Evolutionary conservation across 2,888 invertebrate species (phyloP), one percentile per base, ranked within the genome.

Genomic region (Chromoteleia sp.): DNA sequence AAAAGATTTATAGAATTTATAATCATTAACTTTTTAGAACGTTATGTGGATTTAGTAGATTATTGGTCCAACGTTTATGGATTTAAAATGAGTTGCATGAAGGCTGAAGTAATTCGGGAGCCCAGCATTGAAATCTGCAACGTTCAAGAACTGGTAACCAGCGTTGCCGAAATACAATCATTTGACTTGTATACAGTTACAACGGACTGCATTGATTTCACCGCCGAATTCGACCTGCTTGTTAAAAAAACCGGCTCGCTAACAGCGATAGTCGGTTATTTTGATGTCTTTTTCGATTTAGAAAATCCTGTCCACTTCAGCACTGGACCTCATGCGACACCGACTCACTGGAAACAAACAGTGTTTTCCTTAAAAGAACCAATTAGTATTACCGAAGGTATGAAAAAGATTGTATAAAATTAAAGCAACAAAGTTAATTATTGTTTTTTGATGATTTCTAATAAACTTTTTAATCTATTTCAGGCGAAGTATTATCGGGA

Each of bases 301-400:
- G 94, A 94, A 0, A 93, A 94, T 84, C 92, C 93, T 10, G 93
- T 97, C 4, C 92, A 93, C 2, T 95, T 98, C 86, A 95, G 96
- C 59, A 98, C 98, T 0, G 95, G 96, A 0, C 98, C 98, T 1
- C 92, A 93, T 39, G 92, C 93, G 0, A 93, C 94, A 0, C 93
- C 94, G 17, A 98, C 98, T 0, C 98, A 98, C 93, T 98, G 98
- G 98, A 97, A 98, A 89, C 98, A 98, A 91, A 98, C 98, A 0
- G 94, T 98, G 0, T 97, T 98, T 91, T 96, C 96, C 88, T 93
- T 98, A 10, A 95, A 94, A 81, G 94, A 96, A 84, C 95, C 96
- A 30, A 93, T 96, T 52, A 91, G 93, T 54, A 94, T 97, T 0
- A 94, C 94, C 83, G 92, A 94, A 92, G 97, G 96, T 91, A 25